Percentiles rank a stretch among this genome's conserved stretches.
These are phyloP conservation scores for Alfaro cultratus DNA, from an alignment of 2,797 vertebrate genomes.

Conservation along the genomic window DNA sequence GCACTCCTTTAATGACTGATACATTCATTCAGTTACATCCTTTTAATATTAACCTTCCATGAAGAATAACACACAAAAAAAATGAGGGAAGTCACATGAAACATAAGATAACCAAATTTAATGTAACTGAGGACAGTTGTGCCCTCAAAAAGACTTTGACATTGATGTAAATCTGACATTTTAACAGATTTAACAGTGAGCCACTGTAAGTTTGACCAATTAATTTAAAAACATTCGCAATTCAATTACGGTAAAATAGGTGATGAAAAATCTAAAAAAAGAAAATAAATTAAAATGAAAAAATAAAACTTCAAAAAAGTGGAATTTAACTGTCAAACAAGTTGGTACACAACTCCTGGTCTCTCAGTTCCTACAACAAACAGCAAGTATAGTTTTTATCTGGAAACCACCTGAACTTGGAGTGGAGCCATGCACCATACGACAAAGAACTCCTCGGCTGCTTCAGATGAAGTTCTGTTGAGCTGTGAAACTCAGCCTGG, in stretches of 20 bases:
- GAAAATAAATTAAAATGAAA: not conserved
- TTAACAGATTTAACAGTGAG: not conserved
- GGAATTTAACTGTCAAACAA: not conserved
- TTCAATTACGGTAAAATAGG: not conserved
- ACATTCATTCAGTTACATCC: not conserved
- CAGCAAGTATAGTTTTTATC: constrained; percentile 26
- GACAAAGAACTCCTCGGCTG: constrained; percentile 31
- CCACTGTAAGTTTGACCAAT: too few relatives aligned
- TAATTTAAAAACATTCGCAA: not conserved
- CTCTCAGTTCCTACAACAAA: constrained; percentile 13
- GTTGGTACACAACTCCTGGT: not conserved
- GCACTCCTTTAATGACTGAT: not conserved
- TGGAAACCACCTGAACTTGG: constrained; percentile 25
- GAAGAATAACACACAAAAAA: not conserved
- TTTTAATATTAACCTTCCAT: not conserved
- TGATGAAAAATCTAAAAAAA: not conserved
- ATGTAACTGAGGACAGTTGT: not conserved
- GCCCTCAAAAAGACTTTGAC: not conserved
- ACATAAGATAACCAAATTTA: not conserved
- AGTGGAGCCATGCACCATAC: constrained; percentile 19
- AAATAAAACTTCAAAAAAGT: not conserved
- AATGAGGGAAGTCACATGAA: not conserved
- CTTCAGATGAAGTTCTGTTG: constrained; percentile 47
- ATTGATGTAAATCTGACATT: not conserved
- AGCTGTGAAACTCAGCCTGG: constrained; percentile 48